phyloP scores from a whole-genome alignment of 92 coral and sea anemone genomes.

The Porites cylindrica region DNA sequence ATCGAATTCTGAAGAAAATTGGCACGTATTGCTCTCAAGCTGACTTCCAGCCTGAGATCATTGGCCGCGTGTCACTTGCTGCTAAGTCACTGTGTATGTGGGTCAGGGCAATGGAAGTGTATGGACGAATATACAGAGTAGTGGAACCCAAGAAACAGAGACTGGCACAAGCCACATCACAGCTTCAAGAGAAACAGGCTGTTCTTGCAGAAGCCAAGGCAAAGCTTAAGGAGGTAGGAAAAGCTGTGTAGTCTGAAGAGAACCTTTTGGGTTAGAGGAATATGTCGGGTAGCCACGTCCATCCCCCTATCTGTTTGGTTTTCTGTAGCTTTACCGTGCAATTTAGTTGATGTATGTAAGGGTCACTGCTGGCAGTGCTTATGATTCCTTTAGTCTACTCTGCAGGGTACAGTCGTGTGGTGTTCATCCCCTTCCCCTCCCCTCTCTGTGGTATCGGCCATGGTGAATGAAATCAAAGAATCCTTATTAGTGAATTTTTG shows the following conservation, averaged over 20 bases:
- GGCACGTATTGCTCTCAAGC: slow-evolving; percentile 96
- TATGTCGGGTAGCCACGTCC: too few species aligned
- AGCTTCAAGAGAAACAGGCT: slow-evolving; percentile 96
- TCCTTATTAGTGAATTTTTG: too few species aligned
- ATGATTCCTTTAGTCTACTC: too few species aligned
- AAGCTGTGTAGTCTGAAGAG: background rate
- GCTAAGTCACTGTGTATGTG: slow-evolving; percentile 99
- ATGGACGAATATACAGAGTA: slow-evolving; percentile 95
- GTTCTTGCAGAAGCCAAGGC: slow-evolving; percentile 98
- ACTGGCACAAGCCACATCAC: slow-evolving; percentile 91
- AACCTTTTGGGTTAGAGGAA: too few species aligned
- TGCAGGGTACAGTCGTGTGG: too few species aligned
- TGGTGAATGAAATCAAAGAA: too few species aligned
- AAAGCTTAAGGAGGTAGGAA: slow-evolving; percentile 92
- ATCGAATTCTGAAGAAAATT: slow-evolving; percentile 95
- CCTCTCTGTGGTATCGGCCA: too few species aligned
- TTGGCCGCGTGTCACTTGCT: slow-evolving; percentile 98
- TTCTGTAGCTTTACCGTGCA: too few species aligned
- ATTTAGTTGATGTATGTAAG: too few species aligned
- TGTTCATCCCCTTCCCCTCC: too few species aligned
- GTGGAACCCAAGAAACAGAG: slow-evolving; percentile 99
- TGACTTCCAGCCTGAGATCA: slow-evolving; percentile 99
- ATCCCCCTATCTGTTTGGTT: too few species aligned
- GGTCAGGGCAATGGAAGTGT: slow-evolving; percentile 99
- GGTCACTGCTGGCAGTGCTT: too few species aligned